phyloP scores from a whole-genome alignment of 2,888 invertebrate species.

The Heteropelma amictum region DNA sequence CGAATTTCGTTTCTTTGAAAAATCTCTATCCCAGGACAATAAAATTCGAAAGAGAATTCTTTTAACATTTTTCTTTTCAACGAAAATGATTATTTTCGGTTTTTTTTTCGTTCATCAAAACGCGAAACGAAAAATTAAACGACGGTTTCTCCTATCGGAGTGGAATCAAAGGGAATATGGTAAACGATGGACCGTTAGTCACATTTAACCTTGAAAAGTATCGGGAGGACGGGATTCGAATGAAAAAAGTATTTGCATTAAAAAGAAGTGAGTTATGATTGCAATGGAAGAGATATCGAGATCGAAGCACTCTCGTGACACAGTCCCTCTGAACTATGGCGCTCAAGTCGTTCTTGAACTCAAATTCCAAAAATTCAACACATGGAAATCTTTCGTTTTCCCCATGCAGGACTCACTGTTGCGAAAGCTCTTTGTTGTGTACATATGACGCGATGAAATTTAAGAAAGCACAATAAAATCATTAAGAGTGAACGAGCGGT shows the following conservation, averaged over 20 bases:
- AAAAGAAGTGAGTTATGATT: neutral
- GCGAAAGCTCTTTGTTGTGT: constrained; percentile 60
- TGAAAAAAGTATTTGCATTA: neutral
- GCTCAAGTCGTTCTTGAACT: constrained; percentile 12
- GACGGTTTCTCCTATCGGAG: neutral
- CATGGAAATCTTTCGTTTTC: neutral
- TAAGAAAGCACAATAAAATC: constrained; percentile 20
- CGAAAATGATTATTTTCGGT: no score
- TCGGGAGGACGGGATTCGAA: neutral
- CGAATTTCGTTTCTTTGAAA: constrained; percentile 62
- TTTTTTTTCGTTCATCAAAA: no score
- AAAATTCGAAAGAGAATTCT: no score
- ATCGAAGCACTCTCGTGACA: constrained; percentile 4
- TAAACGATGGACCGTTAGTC: no score
- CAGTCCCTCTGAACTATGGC: neutral
- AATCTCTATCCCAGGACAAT: neutral
- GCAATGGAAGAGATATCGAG: constrained; percentile 9
- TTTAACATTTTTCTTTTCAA: no score
- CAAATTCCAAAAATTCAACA: neutral
- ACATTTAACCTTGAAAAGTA: neutral
- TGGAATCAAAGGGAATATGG: neutral
- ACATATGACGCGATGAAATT: constrained; percentile 69
- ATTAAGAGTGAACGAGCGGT: constrained; percentile 51
- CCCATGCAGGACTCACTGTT: constrained; percentile 65
- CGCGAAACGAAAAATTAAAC: neutral